Base-by-base conservation (phyloP, 2,113 vertebrate genomes). In the Pterocles orientalis region DNA sequence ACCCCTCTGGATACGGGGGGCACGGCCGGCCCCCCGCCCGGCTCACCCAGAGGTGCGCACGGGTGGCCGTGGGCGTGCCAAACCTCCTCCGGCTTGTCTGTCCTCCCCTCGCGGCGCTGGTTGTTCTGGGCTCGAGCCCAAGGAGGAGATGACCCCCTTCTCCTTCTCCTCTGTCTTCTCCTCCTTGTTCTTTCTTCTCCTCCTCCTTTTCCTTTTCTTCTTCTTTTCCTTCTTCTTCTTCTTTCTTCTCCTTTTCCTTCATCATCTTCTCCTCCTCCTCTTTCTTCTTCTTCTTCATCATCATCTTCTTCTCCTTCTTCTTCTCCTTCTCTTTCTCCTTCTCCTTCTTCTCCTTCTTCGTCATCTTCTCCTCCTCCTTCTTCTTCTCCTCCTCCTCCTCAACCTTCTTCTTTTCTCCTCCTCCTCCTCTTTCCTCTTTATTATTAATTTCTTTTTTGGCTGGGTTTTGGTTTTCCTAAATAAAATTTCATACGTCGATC, bases 381-480 rank as follows among this genome's bases (percentile, higher is more conserved):
- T 31, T 5, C 17, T n/a, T 3, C 23, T 73, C 3, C 39, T 25
- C 4, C 23, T 24, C 7, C 15, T 7, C 6, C 7, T 39, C 3
- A 12, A 11, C 39, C 9, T n/a, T 8, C 25, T 50, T 3, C 18
- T n/a, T 4, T 7, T 1, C 20, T 31, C 2, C 26, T 7, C n/a
- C 11, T 77, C 3, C 68, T 77, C 8, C 48, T 57, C 1, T 24
- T 62, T 3, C 47, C 47, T 1, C 28, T 34, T 78, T 53, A 20
- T 66, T 81, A 45, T 18, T 77, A 68, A 48, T 69, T 15, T 19
- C 33, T 85, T 82, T 95, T 89, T 82, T 73, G 81, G 24, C 88
- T 95, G 88, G 86, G 86, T 95, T 97, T 95, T 94, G 76, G 57
- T 96, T 98, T 97, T 96, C 97, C 95, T 95, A 97, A 96, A 98